These are phyloP conservation scores for Catocala sponsa DNA, from an alignment of 2,888 invertebrate genomes.

Conservation along the genomic window DNA sequence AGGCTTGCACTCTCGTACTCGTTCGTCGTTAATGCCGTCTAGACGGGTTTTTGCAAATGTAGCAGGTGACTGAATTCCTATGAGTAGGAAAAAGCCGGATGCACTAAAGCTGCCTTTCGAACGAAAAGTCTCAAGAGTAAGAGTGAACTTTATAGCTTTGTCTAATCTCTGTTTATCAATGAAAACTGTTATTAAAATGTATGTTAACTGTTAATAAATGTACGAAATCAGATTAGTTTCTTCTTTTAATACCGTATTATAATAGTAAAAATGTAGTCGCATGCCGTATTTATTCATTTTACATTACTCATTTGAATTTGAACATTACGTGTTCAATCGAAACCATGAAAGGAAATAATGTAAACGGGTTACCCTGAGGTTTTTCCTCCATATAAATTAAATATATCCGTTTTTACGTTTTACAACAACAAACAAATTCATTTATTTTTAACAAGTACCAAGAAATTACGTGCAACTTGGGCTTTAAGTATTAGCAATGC, in stretches of 20 bases:
- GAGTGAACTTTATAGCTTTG: slow-evolving; percentile 21
- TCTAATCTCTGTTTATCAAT: slow-evolving; percentile 1
- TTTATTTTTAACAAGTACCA: no score
- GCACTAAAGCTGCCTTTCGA: slow-evolving; percentile 35
- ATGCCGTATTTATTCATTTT: slow-evolving; percentile 22
- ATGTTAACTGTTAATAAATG: no score
- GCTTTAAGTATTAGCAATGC: not conserved
- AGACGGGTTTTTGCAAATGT: slow-evolving; percentile 78
- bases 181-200: no score
- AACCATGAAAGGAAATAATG: not conserved
- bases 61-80: slow-evolving; percentile 68
- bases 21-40: slow-evolving; percentile 66
- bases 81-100: slow-evolving; percentile 52
- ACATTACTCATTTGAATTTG: slow-evolving; percentile 17
- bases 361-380: not conserved
- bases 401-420: not conserved
- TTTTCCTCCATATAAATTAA: not conserved
- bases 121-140: slow-evolving; percentile 28
- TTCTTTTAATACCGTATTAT: no score
- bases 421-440: no score
- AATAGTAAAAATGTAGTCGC: no score
- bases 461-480: not conserved
- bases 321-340: slow-evolving; percentile 10
- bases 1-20: slow-evolving; percentile 56
- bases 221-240: no score